A percentile compares a stretch with the other conserved stretches of the same genome.
Evolutionary conservation across 2,113 vertebrate genomes (phyloP).

Genomic region (Sylvietta virens): DNA sequence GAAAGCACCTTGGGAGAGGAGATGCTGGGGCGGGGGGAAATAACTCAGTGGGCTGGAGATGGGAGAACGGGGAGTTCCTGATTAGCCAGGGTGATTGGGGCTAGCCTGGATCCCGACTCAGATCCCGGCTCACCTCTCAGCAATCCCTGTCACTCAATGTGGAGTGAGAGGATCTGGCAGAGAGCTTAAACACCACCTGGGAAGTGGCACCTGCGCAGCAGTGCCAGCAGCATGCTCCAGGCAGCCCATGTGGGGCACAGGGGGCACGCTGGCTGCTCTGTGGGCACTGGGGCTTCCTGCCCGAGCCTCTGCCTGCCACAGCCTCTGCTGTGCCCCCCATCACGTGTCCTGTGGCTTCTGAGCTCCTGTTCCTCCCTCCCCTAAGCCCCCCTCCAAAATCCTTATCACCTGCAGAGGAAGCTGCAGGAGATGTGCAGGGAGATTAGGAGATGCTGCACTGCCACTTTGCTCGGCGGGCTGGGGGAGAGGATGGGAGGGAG

Average conservation of each 20-base stretch:
- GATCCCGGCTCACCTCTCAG: not conserved
- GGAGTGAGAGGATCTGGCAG: not conserved
- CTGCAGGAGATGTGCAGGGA: not conserved
- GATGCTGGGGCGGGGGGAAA: not conserved
- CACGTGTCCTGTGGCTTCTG: not conserved
- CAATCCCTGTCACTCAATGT: accelerated
- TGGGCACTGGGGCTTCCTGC: not conserved
- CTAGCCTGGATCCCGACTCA: accelerated
- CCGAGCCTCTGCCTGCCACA: not conserved
- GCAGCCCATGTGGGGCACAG: not conserved
- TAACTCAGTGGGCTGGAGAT: not conserved
- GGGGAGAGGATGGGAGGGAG: not conserved
- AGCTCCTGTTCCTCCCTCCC: not conserved
- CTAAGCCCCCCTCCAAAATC: not conserved
- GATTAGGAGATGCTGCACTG: not conserved
- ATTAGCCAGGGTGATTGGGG: not conserved
- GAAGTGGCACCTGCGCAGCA: not conserved
- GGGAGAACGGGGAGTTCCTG: not conserved
- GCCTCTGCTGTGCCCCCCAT: not conserved
- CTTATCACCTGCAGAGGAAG: constrained; percentile 11
- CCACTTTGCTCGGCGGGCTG: accelerated
- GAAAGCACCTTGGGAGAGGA: not conserved
- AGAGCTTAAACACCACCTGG: not conserved
- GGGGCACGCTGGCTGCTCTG: not conserved
- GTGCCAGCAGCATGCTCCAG: accelerated